Percentiles rank a stretch among this genome's conserved stretches.
These are phyloP conservation scores for Agrilus cyanescens DNA, from an alignment of 2,888 invertebrate species.

Conservation along the genomic window DNA sequence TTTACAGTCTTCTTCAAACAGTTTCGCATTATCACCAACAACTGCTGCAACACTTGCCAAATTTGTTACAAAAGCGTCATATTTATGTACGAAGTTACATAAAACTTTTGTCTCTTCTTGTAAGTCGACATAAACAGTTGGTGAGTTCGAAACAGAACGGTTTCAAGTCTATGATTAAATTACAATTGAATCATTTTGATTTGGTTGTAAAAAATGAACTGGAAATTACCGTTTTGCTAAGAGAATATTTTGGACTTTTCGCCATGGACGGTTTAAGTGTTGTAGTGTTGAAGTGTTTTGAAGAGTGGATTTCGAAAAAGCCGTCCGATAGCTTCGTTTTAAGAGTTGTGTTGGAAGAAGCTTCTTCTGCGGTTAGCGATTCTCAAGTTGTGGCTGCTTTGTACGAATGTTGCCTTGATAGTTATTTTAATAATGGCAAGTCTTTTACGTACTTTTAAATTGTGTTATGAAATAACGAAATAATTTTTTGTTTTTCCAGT, in stretches of 20 bases:
- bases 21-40: conserved; percentile 45
- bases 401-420: conserved; percentile 41
- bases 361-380: conserved; percentile 37
- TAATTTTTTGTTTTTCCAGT: conserved; percentile 1
- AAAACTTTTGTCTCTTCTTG: conserved; percentile 44
- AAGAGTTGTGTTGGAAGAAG: conserved; percentile 36
- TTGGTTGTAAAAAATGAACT: conserved; percentile 32
- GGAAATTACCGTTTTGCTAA: conserved; percentile 40
- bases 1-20: conserved; percentile 44
- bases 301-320: conserved; percentile 38
- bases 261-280: conserved; percentile 29
- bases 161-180: conserved; percentile 37
- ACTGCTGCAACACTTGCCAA: conserved; percentile 33
- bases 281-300: conserved; percentile 28
- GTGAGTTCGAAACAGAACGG: conserved; percentile 38
- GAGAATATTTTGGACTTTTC: conserved; percentile 37
- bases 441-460: conserved; percentile 5
- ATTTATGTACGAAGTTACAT: conserved; percentile 48
- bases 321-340: conserved; percentile 38
- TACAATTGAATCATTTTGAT: conserved; percentile 43
- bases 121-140: conserved; percentile 40
- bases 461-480: conserved; percentile 5
- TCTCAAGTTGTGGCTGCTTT: conserved; percentile 38
- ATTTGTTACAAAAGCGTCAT: conserved; percentile 41
- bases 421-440: conserved; percentile 43